phyloP scores from a whole-genome alignment of 2,113 vertebrate genomes.

The Tetrax tetrax region DNA sequence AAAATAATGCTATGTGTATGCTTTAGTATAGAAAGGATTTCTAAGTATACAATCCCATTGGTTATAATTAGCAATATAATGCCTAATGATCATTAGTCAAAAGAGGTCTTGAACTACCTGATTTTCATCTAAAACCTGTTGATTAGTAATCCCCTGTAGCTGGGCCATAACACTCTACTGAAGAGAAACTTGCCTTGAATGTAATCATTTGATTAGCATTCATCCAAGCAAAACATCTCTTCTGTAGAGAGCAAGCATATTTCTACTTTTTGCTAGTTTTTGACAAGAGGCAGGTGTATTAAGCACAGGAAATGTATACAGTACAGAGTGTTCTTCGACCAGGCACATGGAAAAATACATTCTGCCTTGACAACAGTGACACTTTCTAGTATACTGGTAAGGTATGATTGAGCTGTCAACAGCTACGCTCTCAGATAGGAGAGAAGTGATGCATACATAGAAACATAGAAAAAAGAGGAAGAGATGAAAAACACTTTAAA shows the following conservation, averaged over 20 bases:
- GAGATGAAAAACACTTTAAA: neutral
- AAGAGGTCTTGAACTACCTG: constrained; percentile 4
- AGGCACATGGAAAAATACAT: neutral
- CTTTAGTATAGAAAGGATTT: neutral
- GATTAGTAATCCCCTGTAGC: constrained; percentile 19
- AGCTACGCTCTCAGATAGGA: neutral
- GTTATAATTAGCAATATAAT: constrained; percentile 39
- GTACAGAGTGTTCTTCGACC: neutral
- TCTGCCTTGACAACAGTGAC: neutral
- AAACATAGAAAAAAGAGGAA: neutral
- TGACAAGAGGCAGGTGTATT: constrained; percentile 5
- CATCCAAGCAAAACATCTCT: neutral
- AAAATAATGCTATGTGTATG: neutral
- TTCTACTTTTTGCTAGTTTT: constrained; percentile 2
- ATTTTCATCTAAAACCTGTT: constrained; percentile 41
- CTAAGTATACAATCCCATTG: neutral
- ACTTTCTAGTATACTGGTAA: neutral
- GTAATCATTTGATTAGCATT: constrained; percentile 46
- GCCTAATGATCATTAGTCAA: constrained; percentile 11
- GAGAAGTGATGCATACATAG: neutral
- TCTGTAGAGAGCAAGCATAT: neutral
- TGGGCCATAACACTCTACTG: neutral
- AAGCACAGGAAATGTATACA: neutral
- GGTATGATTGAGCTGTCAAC: neutral
- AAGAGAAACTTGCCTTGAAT: constrained; percentile 34